These are phyloP conservation scores for Rhagium mordax DNA, from an alignment of 2,888 invertebrate species.

Conservation along the genomic window DNA sequence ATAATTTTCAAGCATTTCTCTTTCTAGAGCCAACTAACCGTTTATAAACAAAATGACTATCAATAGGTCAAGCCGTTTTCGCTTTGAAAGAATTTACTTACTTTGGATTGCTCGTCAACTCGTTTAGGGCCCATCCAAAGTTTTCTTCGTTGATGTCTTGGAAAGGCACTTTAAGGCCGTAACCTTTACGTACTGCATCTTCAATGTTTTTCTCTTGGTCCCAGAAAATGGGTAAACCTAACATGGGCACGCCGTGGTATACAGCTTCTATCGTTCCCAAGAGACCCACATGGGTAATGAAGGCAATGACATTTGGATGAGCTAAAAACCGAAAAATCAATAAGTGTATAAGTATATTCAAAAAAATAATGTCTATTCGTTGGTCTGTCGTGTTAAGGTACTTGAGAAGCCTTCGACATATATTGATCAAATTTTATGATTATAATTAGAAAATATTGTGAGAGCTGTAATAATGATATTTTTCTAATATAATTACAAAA, in stretches of 20 bases:
- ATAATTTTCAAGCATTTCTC: background rate
- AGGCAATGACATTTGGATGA: slow-evolving; percentile 68
- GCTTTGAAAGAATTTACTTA: no score
- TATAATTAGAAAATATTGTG: no score
- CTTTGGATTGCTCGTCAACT: slow-evolving; percentile 59
- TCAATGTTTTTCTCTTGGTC: slow-evolving; percentile 72
- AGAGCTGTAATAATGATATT: no score
- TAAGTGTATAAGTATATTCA: no score
- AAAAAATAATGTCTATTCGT: no score
- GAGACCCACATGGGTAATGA: slow-evolving; percentile 71
- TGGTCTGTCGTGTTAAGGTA: no score
- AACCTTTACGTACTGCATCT: slow-evolving; percentile 67
- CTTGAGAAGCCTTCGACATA: no score
- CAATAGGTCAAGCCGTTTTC: no score
- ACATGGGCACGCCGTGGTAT: slow-evolving; percentile 69
- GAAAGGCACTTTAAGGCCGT: slow-evolving; percentile 66
- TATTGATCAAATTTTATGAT: no score
- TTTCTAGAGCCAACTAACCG: no score
- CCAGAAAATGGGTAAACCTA: slow-evolving; percentile 71
- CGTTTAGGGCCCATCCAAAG: slow-evolving; percentile 57
- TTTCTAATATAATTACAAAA: no score
- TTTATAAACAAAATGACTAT: no score
- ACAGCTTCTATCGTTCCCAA: slow-evolving; percentile 70
- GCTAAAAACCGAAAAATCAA: slow-evolving; percentile 53
- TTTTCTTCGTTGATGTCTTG: slow-evolving; percentile 61